A percentile compares a stretch with the other conserved stretches of the same genome.
These are phyloP conservation scores for Zaprionus davidi DNA, from an alignment of 1,140 invertebrate genomes.

Conservation along the genomic window DNA sequence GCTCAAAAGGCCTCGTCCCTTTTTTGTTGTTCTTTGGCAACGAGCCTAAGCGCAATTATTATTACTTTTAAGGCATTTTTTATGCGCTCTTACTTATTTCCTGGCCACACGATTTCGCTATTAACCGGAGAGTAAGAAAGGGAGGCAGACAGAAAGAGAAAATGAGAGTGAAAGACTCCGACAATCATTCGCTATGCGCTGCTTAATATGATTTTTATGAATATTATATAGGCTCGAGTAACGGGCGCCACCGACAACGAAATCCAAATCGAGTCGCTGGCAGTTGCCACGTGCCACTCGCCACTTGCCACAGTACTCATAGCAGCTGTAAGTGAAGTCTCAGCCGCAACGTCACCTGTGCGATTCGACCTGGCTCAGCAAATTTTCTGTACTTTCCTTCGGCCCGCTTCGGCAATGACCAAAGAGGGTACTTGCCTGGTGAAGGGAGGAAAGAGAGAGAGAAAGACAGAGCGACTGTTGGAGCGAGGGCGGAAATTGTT, in stretches of 20 bases:
- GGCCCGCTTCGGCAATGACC: slow-evolving; percentile 11
- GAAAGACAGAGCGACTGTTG: not conserved
- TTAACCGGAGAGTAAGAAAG: slow-evolving; percentile 44
- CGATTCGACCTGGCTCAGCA: slow-evolving; percentile 64
- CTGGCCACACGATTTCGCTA: slow-evolving; percentile 75
- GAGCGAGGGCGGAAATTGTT: slow-evolving; percentile 69
- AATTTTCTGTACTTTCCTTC: slow-evolving; percentile 34
- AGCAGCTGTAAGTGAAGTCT: slow-evolving; percentile 22
- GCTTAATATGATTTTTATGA: slow-evolving; percentile 78
- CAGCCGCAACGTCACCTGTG: slow-evolving; percentile 58
- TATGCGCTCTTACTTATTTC: slow-evolving; percentile 74
- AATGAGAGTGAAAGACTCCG: not conserved
- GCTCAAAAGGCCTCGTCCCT: slow-evolving; percentile 18
- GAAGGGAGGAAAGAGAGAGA: slow-evolving; percentile 1
- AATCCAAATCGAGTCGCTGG: slow-evolving; percentile 4
- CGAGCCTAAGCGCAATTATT: slow-evolving; percentile 79
- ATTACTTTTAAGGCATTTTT: slow-evolving; percentile 82
- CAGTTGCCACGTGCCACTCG: slow-evolving; percentile 12
- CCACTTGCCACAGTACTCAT: slow-evolving; percentile 8
- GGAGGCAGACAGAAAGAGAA: not conserved
- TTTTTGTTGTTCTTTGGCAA: slow-evolving; percentile 26
- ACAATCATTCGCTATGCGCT: slow-evolving; percentile 12
- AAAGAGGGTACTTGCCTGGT: not conserved
- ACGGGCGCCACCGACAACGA: slow-evolving; percentile 18
- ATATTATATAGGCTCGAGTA: slow-evolving; percentile 63